Conservation (phyloP, 2,113 vertebrate genomes). For the Grallaria varia region DNA sequence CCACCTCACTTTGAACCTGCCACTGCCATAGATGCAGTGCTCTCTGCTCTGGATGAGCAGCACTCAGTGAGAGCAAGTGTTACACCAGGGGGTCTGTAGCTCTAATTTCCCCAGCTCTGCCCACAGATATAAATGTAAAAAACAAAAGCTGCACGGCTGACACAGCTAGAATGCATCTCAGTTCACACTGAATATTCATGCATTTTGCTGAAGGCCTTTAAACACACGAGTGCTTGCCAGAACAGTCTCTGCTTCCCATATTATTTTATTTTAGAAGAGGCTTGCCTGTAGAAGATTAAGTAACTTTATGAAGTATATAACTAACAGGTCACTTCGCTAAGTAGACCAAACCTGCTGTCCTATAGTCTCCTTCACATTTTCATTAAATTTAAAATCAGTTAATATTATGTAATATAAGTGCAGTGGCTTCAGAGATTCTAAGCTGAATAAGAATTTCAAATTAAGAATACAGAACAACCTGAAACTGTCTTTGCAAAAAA, state of each 20-base stretch:
- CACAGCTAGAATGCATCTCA: neutral
- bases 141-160: neutral
- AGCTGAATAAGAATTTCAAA: conserved; percentile 31
- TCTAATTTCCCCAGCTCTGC: neutral
- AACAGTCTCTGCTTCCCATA: neutral
- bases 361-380: conserved; percentile 27
- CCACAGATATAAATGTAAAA: neutral
- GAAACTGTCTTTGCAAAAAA: neutral
- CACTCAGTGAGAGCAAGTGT: neutral
- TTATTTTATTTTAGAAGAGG: neutral
- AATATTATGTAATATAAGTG: conserved; percentile 44
- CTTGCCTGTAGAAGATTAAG: neutral
- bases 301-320: neutral
- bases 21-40: neutral
- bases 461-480: conserved; percentile 23
- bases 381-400: conserved; percentile 46
- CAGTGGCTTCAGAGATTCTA: conserved; percentile 2
- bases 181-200: conserved; percentile 26
- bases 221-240: neutral
- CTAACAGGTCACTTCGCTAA: conserved; percentile 31
- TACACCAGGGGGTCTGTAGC: neutral
- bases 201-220: neutral
- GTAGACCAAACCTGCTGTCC: neutral
- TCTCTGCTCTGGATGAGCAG: neutral
- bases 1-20: neutral